A percentile compares a stretch with the other conserved stretches of the same genome.
phyloP scores from a whole-genome alignment of 2,113 vertebrate genomes.

The human region DNA sequence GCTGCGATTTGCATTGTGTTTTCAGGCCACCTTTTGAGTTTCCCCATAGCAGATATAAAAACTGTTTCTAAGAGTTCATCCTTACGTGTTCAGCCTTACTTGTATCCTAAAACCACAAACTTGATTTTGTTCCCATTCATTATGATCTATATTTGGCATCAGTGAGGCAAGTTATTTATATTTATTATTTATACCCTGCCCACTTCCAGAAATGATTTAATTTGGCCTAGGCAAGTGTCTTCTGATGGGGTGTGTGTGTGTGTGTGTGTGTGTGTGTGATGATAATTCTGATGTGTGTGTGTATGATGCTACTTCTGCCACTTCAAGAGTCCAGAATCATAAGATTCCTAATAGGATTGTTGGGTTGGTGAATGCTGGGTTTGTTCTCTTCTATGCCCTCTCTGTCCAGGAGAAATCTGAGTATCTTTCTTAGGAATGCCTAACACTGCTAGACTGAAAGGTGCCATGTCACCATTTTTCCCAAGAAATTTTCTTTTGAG shows the following conservation, averaged over 20 bases:
- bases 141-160: constrained; percentile 3
- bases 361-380: neutral
- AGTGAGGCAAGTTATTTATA: neutral
- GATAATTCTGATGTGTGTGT: neutral
- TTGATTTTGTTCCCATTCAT: neutral
- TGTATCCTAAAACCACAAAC: neutral
- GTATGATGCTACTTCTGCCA: neutral
- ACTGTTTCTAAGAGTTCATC: neutral
- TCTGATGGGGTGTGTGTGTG: neutral
- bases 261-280: neutral
- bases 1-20: constrained; percentile 19
- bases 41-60: neutral
- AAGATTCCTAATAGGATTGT: neutral
- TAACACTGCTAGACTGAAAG: neutral
- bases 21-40: neutral
- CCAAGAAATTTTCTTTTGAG: neutral
- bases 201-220: neutral
- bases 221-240: constrained; percentile 1
- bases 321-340: neutral
- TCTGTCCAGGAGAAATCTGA: neutral
- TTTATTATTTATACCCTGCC: neutral
- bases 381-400: neutral
- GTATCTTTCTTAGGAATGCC: neutral
- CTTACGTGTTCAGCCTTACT: neutral
- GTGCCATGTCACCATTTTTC: neutral